Base-by-base conservation (phyloP, 2,888 invertebrate species). In the Ditula angustiorana region DNA sequence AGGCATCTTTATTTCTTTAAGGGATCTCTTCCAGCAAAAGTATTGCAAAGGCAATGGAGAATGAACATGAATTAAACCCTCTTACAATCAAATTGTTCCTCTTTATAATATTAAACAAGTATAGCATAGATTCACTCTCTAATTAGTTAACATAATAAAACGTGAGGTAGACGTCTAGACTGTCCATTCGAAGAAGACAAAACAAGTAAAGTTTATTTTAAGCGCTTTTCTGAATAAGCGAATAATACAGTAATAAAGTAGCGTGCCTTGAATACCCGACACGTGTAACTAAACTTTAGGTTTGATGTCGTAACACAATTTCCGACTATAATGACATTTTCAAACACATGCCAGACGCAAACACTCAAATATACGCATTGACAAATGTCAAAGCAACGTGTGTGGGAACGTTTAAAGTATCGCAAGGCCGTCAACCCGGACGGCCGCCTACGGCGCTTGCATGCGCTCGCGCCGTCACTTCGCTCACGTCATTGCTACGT, bases 381-480 rank as follows among this genome's bases (percentile, higher is more conserved):
- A 28, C 59, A 64, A 59, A 58, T 59, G 53, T 53, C 64, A 59
- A 26, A 71, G 74, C 61, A 68, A 67, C 69, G 69, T 66, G 66
- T 49, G 67, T 37, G 59, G 63, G 65, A 41, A 62, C 70, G 69
- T 58, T 58, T 46, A 52, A 63, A 53, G 52, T 58, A 59, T 44
- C 63, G 70, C 64, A 64, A 74, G 74, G 76, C 70, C 71, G 65
- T 70, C 61, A 70, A 73, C 73, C 71, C 67, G 64, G 59, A 68
- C 73, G 69, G 37, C 21, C 26, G 61, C 55, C 62, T 74, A 76
- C 74, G 73, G 68, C 57, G 58, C 69, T 78, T 77, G 80, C 79
- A 78, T 78, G 81, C 72, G 67, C 60, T 21, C 21, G 46, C 58
- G 52, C 50, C 59, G 63, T 61, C 62, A 62, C 60, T 24, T 1